Percentiles rank a stretch among this genome's conserved stretches.
Conservation (phyloP, 2,888 invertebrate species). For the Cheiracanthium punctorium region DNA sequence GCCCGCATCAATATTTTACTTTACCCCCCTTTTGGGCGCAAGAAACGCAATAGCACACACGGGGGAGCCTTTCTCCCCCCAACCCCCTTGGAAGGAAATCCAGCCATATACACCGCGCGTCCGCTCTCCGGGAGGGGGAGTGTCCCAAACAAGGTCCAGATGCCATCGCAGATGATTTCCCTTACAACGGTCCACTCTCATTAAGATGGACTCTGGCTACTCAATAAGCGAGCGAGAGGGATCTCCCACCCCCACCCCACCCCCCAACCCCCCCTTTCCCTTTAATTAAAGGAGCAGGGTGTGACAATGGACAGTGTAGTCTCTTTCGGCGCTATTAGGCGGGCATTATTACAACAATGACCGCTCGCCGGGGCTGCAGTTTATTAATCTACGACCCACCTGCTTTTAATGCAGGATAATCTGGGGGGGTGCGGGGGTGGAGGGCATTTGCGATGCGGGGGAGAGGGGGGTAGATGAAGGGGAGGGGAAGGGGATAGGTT, state of each 20-base stretch:
- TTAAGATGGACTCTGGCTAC: constrained; percentile 68
- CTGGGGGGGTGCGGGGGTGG: background rate
- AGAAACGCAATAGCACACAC: background rate
- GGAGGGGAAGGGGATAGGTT: background rate
- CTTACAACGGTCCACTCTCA: constrained; percentile 62
- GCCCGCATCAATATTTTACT: constrained; percentile 1
- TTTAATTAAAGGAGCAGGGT: constrained; percentile 62
- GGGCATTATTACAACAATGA: constrained; percentile 62
- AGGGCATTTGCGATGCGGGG: too few relatives aligned
- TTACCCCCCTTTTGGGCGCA: background rate
- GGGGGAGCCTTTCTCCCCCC: background rate
- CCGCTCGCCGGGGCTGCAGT: constrained; percentile 29
- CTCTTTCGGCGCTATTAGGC: constrained; percentile 58
- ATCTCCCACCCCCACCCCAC: too few relatives aligned
- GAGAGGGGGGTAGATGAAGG: background rate
- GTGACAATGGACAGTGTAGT: constrained; percentile 64
- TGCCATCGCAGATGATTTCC: constrained; percentile 63
- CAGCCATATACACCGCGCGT: too few relatives aligned
- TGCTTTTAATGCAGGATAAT: constrained; percentile 65
- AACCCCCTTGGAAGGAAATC: background rate
- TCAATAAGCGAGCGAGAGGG: constrained; percentile 63
- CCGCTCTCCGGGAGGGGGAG: background rate
- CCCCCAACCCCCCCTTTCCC: too few relatives aligned
- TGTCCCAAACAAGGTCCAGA: constrained; percentile 13
- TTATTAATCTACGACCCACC: constrained; percentile 64